Evolutionary conservation across 2,113 vertebrate species (phyloP), one percentile per base, ranked within the genome.

Genomic region (Sinocyclocheilus grahami): DNA sequence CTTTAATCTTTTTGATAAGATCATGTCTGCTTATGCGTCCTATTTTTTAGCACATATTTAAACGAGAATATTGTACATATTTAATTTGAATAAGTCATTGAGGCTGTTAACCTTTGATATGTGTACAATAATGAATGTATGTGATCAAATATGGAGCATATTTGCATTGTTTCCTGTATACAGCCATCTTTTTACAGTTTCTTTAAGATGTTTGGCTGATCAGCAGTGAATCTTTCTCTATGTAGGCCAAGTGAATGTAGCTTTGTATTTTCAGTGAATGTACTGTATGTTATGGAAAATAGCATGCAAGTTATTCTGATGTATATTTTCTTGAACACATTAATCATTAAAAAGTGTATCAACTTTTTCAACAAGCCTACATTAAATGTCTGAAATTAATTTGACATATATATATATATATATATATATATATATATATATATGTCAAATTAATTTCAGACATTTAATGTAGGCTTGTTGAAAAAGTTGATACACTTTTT

Each of bases 261-360:
- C 11, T 81, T 58, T 46, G 82, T n/a, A 37, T 72, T 24, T 46
- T 18, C 42, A 33, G 46, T 83, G 81, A 83, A 51, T 83, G 81
- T 83, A 39, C 27, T 82, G 80, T 58, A 72, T 72, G 67, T 74
- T 33, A 33, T 72, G 82, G 65, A 55, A 83, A 72, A 33, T 74
- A 53, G 65, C 82, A 83, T 83, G 82, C 24, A 72, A 37, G 30
- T 83, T 33, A 39, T 39, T 58, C 30, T 39, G 24, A 67, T 82
- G 80, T 82, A 69, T 82, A 48, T 72, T 58, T 72, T 83, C 48
- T 72, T 72, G 60, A 81, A 81, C 58, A 63, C 81, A 71, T 53
- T 82, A 83, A 60, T 79, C n/a, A 79, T 55, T 55, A 79, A 55
- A 37, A 33, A 79, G 3, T 33, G 5, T 58, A 79, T 79, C 27